A percentile compares a stretch with the other conserved stretches of the same genome.
These are phyloP conservation scores for Drosophila nr. fundita DNA, from an alignment of 2,888 invertebrate genomes.

Conservation along the genomic window DNA sequence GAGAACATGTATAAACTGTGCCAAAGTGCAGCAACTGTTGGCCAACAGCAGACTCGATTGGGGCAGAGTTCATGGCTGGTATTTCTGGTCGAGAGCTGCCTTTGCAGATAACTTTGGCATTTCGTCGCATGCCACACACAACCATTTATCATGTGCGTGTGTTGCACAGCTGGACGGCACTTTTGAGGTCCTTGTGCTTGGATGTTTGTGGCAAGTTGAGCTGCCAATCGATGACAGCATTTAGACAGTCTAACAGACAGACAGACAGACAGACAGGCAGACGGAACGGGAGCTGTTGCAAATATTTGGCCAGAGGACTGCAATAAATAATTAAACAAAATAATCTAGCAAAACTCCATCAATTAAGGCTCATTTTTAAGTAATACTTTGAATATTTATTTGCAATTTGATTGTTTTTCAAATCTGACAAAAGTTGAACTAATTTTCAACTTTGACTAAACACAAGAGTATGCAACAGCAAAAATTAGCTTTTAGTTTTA, in stretches of 20 bases:
- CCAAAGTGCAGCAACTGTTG: slow-evolving; percentile 46
- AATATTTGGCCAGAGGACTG: neutral
- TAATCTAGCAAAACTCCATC: neutral
- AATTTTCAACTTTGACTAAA: neutral
- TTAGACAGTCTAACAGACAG: slow-evolving; percentile 11
- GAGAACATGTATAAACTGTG: slow-evolving; percentile 53
- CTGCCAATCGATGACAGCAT: slow-evolving; percentile 61
- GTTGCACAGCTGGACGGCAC: slow-evolving; percentile 44
- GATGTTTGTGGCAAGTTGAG: slow-evolving; percentile 40
- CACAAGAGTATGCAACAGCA: neutral
- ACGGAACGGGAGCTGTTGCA: neutral
- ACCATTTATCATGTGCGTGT: slow-evolving; percentile 73
- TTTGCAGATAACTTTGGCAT: slow-evolving; percentile 13
- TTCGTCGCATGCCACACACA: slow-evolving; percentile 61
- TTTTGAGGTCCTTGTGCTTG: slow-evolving; percentile 52
- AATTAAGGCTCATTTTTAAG: neutral
- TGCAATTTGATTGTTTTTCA: accelerated
- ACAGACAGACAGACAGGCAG: neutral
- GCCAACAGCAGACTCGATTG: neutral
- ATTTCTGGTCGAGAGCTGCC: neutral
- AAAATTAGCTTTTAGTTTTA: neutral
- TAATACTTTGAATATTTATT: accelerated
- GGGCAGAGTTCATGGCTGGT: slow-evolving; percentile 23
- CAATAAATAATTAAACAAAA: neutral
- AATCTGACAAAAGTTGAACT: neutral